Percentiles rank a stretch among this genome's conserved stretches.
phyloP scores from a whole-genome alignment of 2,797 vertebrate genomes.

The Acrossocheilus fasciatus region DNA sequence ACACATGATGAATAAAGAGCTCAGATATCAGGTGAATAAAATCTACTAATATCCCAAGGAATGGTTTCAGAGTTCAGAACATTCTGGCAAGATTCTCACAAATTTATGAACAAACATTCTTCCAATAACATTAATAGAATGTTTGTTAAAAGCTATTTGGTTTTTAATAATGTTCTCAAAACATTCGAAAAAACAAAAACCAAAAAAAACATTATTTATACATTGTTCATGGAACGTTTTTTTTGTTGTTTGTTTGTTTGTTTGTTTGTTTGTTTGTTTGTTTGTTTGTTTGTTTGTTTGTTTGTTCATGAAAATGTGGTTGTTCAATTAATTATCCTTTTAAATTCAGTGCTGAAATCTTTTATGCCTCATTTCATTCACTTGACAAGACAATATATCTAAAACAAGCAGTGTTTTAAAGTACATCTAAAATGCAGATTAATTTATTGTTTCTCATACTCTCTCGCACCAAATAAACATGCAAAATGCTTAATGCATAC shows the following conservation, averaged over 20 bases:
- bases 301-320: too few relatives aligned
- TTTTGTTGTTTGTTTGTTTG: too few relatives aligned
- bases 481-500: not conserved
- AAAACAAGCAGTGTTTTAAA: not conserved
- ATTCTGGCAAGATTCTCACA: not conserved
- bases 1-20: not conserved
- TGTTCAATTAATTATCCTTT: not conserved
- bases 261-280: too few relatives aligned
- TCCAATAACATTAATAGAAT: not conserved
- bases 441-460: not conserved
- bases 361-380: not conserved
- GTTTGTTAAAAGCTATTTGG: not conserved
- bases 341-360: not conserved
- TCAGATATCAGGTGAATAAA: not conserved
- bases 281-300: too few relatives aligned
- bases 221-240: not conserved
- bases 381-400: not conserved
- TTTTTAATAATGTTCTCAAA: not conserved
- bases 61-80: not conserved
- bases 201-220: too few relatives aligned
- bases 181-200: not conserved
- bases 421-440: not conserved
- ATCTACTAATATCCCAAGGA: not conserved
- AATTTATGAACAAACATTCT: not conserved
- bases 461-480: constrained; percentile 2